Percentiles rank a stretch among this genome's conserved stretches.
These are phyloP conservation scores for Mobula hypostoma DNA, from an alignment of 2,113 vertebrate genomes.

Conservation along the genomic window DNA sequence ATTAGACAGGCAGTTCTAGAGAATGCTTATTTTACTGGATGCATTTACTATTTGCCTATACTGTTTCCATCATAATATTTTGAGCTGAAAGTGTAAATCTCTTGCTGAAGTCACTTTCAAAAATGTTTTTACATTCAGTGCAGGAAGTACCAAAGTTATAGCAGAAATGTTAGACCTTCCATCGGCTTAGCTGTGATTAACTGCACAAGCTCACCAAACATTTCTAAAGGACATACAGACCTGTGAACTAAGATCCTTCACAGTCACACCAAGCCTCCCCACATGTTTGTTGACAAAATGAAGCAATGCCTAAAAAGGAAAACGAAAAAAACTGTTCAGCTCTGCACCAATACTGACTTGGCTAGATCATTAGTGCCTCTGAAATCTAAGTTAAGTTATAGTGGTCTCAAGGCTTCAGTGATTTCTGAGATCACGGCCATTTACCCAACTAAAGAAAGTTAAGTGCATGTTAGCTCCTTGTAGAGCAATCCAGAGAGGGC, in stretches of 20 bases:
- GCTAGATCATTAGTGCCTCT: not conserved
- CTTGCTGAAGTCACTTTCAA: not conserved
- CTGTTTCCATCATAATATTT: not conserved
- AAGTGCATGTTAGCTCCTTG: no score
- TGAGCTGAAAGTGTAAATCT: not conserved
- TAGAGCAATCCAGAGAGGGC: no score
- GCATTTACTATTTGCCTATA: not conserved
- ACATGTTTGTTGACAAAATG: conserved; percentile 77
- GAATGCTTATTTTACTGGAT: not conserved
- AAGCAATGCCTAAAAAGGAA: conserved; percentile 65
- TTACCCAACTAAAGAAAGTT: no score
- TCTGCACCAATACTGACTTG: not conserved
- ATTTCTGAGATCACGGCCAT: no score
- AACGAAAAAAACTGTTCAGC: not conserved
- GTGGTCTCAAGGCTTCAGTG: not conserved
- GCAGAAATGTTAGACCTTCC: not conserved
- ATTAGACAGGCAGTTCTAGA: not conserved
- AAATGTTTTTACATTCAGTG: not conserved
- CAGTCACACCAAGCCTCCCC: conserved; percentile 66
- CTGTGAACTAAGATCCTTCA: conserved; percentile 71
- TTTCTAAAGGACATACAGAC: conserved; percentile 49
- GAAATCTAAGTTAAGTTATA: not conserved
- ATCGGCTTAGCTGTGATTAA: not conserved
- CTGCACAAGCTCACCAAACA: not conserved
- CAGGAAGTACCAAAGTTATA: not conserved